Evolutionary conservation across 2,113 vertebrate species (phyloP), one percentile per base, ranked within the genome.

Genomic region (Romanogobio albipinnatus): DNA sequence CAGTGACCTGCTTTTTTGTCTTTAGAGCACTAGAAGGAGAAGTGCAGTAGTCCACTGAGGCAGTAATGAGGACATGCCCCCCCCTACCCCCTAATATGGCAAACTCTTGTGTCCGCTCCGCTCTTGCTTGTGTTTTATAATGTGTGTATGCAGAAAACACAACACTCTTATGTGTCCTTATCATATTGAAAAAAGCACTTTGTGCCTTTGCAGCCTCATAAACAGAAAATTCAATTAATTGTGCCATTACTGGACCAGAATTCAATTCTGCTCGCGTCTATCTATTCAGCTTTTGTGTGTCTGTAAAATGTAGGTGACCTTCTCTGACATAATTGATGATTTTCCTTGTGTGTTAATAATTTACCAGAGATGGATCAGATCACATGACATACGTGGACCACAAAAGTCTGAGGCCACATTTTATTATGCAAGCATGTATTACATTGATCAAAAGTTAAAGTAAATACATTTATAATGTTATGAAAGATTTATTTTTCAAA

Each of bases 1-100:
- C 2, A 87, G 10, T 91, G 92, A 92, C 92, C 93, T 93, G 89
- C 87, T 94, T 94, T 64, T 92, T 85, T 90, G 86, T 88, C 86
- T 86, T 84, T 86, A 58, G 71, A 87, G 74, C 59, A 39, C 17
- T 85, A 83, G 73, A 74, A 85, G 68, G 78, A 76, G 51, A 53
- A 84, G 61, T 70, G 33, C 56, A 87, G 76, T 66, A 78, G 29
- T 58, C 76, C 71, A 68, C 77, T 33, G 77, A 82, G 85, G 82
- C 49, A 17, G 36, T 85, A 85, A 86, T 56, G 70, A 83, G 84
- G 84, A 84, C 82, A 81, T 22, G 17, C 9, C 47, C 47, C 10
- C 43, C 43, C 7, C 9, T 19, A 43, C 36, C 75, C 11, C 58
- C n/a, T 49, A 70, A 73, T 71, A 43, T 43, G 26, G 26, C 66